A percentile compares a stretch with the other conserved stretches of the same genome.
These are phyloP conservation scores for Saiga tatarica DNA, from an alignment of 2,113 vertebrate genomes.

Conservation along the genomic window DNA sequence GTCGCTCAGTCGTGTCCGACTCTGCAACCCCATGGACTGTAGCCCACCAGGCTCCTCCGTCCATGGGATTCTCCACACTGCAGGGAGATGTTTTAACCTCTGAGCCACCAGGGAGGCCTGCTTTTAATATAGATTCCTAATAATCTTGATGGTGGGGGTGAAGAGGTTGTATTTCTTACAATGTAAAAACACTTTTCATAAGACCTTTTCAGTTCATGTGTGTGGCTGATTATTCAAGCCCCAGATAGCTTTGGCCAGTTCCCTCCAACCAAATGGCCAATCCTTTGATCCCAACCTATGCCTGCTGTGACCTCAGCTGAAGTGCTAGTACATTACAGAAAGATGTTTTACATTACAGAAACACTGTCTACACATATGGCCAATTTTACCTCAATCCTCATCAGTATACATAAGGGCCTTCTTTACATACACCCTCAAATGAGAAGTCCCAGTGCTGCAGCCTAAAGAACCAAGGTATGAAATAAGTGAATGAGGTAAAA, in stretches of 20 bases:
- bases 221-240: neutral
- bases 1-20: too few relatives aligned
- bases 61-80: too few relatives aligned
- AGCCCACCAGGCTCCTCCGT: too few relatives aligned
- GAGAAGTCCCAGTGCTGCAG: neutral
- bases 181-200: neutral
- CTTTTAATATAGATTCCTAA: neutral
- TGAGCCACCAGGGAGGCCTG: too few relatives aligned
- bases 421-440: neutral
- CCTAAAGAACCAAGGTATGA: neutral
- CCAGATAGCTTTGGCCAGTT: neutral
- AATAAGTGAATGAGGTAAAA: neutral
- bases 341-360: neutral
- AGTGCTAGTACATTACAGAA: neutral
- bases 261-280: neutral
- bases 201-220: neutral
- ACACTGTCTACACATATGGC: neutral
- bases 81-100: too few relatives aligned
- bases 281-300: neutral
- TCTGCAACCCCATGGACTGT: too few relatives aligned
- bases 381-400: neutral
- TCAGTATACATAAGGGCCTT: neutral
- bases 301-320: neutral
- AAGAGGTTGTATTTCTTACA: neutral
- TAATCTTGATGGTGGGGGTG: neutral